Base-by-base conservation (phyloP, 2,113 vertebrate genomes). In the Symphodus melops region DNA sequence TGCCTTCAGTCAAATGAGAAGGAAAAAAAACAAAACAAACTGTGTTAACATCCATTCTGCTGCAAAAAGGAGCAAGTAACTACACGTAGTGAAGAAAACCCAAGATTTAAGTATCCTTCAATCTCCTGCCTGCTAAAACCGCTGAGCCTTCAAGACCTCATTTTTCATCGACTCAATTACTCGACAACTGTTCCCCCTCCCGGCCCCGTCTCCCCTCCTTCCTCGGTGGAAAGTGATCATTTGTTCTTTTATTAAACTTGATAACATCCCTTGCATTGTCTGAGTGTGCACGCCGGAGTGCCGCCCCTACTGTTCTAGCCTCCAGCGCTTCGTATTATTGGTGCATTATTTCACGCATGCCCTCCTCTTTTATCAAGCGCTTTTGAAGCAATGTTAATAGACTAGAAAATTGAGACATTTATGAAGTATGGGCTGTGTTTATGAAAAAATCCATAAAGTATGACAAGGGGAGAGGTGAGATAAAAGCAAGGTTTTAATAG, bases 391-490 rank as follows among this genome's bases (percentile, higher is more conserved):
- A 98, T 96, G 96, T 97, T 97, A 98, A 98, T 98, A 97, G 96
- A 97, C 95, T 97, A 96, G 97, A 97, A 98, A 97, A 98, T 97
- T 96, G 95, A 97, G 96, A 98, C 96, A 95, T 98, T 98, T 97
- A 97, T 97, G 97, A 98, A 98, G 96, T 97, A 97, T 97, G 95
- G 96, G 95, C 95, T 88, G 94, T 97, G 96, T 98, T 98, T 98
- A 96, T 97, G 95, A 97, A 97, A 97, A 97, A 97, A 98, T 98
- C 96, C 96, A 97, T 98, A 97, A 97, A 96, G 95, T 96, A 96
- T 95, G 96, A 96, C 96, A 95, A 90, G 94, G 19, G 92, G 93
- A 93, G 95, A 97, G 96, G 95, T 95, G 95, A 96, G 97, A 98
- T 97, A 95, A 97, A 98, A 97, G 96, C 94, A 90, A 92, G 90